A percentile compares a stretch with the other conserved stretches of the same genome.
Evolutionary conservation across 1,140 invertebrate genomes (phyloP).

Genomic region (Pentalonia nigronervosa): DNA sequence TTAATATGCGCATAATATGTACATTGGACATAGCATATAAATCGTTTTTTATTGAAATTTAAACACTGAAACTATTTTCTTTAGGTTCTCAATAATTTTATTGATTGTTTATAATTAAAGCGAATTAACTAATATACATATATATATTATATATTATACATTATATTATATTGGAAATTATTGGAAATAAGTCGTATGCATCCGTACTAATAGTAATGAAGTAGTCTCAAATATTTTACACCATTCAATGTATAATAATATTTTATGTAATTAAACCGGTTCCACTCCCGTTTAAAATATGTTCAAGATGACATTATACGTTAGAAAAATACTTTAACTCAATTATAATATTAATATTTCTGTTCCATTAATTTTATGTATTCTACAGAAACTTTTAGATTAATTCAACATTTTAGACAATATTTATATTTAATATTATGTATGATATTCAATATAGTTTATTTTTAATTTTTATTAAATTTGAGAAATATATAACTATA

Average conservation of each 20-base stretch:
- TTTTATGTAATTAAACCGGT: conserved; percentile 27
- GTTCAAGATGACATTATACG: neutral
- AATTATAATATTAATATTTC: neutral
- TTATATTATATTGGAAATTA: neutral
- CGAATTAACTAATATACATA: neutral
- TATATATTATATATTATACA: no score
- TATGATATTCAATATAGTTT: neutral
- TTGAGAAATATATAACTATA: neutral
- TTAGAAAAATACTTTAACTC: neutral
- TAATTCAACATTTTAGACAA: neutral
- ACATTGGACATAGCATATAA: neutral
- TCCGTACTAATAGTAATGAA: neutral
- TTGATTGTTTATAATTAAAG: neutral
- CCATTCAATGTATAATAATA: neutral
- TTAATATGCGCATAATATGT: neutral
- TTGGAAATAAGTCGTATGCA: neutral
- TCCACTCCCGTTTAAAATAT: neutral
- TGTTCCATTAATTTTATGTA: neutral
- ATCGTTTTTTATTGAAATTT: neutral
- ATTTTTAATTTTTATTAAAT: neutral
- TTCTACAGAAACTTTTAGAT: neutral
- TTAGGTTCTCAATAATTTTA: neutral
- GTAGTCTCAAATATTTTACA: neutral
- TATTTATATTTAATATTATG: neutral
- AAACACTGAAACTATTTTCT: neutral